Conservation (phyloP, 2,113 vertebrate genomes). For the Formicarius rufipectus region DNA sequence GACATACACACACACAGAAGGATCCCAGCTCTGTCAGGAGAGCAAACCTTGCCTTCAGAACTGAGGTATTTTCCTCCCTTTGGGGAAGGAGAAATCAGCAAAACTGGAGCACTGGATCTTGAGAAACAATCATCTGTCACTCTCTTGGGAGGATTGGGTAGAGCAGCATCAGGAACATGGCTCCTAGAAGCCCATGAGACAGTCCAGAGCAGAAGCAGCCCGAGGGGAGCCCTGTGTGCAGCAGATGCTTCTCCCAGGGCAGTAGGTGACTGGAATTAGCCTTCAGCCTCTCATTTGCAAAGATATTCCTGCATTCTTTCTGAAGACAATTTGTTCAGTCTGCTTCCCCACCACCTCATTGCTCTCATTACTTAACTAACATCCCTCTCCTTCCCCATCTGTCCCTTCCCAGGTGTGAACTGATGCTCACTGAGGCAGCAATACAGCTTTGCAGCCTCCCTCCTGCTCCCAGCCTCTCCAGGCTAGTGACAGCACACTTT, state of each 20-base stretch:
- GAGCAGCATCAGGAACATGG: not conserved
- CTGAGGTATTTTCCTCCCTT: not conserved
- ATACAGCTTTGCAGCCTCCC: not conserved
- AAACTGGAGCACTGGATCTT: not conserved
- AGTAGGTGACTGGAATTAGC: not conserved
- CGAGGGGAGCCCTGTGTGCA: not conserved
- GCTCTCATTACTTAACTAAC: not conserved
- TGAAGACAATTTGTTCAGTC: not conserved
- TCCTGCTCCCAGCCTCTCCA: not conserved
- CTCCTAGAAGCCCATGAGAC: not conserved
- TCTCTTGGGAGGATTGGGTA: not conserved
- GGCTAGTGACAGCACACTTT: not conserved
- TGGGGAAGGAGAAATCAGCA: not conserved
- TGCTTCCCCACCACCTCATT: not conserved
- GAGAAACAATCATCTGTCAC: not conserved
- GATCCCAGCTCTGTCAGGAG: not conserved
- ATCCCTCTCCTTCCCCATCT: not conserved
- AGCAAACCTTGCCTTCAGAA: not conserved
- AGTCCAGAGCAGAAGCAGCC: not conserved
- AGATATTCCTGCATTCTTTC: not conserved
- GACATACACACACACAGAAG: accelerated
- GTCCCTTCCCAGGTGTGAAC: not conserved
- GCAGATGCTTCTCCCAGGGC: not conserved
- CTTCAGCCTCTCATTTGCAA: not conserved
- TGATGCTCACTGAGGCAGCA: not conserved